Percentiles rank a stretch among this genome's conserved stretches.
Conservation (phyloP, 2,113 vertebrate genomes). For the Aix galericulata region DNA sequence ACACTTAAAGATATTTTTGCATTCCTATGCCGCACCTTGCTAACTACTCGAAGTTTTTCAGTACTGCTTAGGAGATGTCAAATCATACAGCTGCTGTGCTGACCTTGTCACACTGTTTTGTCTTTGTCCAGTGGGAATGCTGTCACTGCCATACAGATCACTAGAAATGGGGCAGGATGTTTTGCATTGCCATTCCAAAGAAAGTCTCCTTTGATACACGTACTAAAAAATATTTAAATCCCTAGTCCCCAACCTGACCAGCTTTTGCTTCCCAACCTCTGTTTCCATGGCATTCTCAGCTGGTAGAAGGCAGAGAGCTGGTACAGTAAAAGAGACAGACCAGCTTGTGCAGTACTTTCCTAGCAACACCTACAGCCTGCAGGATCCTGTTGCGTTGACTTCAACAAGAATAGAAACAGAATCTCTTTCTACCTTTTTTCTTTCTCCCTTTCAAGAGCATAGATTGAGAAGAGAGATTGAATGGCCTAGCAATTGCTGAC, state of each 20-base stretch:
- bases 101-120: background rate
- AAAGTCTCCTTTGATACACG: constrained; percentile 35
- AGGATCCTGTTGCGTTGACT: constrained; percentile 37
- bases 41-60: background rate
- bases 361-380: constrained; percentile 53
- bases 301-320: constrained; percentile 38
- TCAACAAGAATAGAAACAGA: constrained; percentile 53
- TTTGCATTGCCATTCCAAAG: constrained; percentile 25
- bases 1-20: background rate
- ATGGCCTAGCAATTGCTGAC: constrained; percentile 20
- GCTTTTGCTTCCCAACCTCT: constrained; percentile 58
- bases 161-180: constrained; percentile 9
- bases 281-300: constrained; percentile 54
- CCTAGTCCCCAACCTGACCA: background rate
- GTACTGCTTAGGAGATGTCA: background rate
- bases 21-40: background rate
- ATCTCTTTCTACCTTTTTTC: constrained; percentile 32
- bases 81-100: background rate
- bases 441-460: constrained; percentile 14
- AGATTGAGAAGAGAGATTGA: constrained; percentile 6
- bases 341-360: constrained; percentile 42
- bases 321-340: constrained; percentile 26
- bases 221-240: constrained; percentile 35
- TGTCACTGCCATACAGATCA: background rate
- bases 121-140: background rate